phyloP scores from a whole-genome alignment of 1,140 invertebrate species.

The Dreissena polymorpha region DNA sequence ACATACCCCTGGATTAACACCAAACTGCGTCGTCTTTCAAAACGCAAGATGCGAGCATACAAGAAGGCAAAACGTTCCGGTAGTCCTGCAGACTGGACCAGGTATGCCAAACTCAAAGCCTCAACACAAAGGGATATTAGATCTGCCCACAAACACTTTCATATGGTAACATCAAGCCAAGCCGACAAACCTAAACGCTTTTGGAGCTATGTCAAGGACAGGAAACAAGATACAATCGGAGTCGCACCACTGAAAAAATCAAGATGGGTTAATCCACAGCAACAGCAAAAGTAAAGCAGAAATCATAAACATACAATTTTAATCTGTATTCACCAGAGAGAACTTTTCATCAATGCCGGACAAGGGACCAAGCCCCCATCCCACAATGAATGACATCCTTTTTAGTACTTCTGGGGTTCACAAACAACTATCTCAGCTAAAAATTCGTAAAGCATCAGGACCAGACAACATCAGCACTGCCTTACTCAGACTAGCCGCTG shows the following conservation, averaged over 20 bases:
- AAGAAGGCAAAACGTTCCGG: too few relatives aligned
- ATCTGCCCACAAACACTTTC: not conserved
- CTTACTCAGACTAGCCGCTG: not conserved
- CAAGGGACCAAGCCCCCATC: constrained; percentile 14
- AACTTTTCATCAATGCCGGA: not conserved
- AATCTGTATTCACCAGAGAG: constrained; percentile 22
- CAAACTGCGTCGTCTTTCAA: not conserved
- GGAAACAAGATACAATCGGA: constrained; percentile 31
- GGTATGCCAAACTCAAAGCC: too few relatives aligned
- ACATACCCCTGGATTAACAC: constrained; percentile 5
- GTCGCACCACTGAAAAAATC: constrained; percentile 19
- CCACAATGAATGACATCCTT: not conserved
- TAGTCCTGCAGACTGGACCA: too few relatives aligned
- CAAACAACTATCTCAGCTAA: constrained; percentile 36
- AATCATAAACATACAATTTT: constrained; percentile 34
- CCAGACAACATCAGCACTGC: constrained; percentile 40
- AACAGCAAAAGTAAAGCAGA: constrained; percentile 22
- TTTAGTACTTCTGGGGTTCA: constrained; percentile 22
- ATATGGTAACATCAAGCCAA: not conserved
- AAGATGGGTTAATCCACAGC: constrained; percentile 16
- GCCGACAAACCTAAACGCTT: not conserved
- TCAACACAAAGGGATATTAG: too few relatives aligned
- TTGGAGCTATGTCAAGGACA: constrained; percentile 22
- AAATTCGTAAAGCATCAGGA: constrained; percentile 46
- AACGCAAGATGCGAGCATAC: not conserved